Evolutionary conservation across 2,888 invertebrate species (phyloP), one percentile per base, ranked within the genome.

Genomic region (Ectemnius continuus): DNA sequence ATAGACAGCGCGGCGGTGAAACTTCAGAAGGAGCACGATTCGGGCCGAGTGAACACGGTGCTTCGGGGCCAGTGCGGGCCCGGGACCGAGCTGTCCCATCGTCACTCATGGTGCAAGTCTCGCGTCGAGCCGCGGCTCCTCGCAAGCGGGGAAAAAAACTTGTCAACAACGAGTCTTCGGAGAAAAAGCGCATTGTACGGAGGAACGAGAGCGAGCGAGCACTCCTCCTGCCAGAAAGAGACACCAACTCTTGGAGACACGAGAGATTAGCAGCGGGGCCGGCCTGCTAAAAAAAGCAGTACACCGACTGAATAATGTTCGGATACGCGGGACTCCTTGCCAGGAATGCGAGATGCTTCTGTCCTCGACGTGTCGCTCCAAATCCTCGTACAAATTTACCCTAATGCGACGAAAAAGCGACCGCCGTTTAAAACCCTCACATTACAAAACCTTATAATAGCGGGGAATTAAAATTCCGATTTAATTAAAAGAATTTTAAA

Each of bases 1-100:
- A 88, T 87, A 88, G 87, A 86, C 87, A 82, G 80, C 73, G 69
- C 64, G 81, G 82, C 89, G 88, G 89, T 84, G 68, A 86, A 87
- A 87, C 88, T 83, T 89, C 86, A 87, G 83, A 87, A 76, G 73
- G 68, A 47, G 73, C 75, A 16, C 52, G 52, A 52, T 16, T 52
- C 67, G 71, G 66, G 66, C 68, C 67, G 61, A 52, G 52, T 52
- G n/a, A 16, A 52, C n/a, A 65, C 65, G 18, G 57, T 61, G 61
- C 60, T 71, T 48, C 46, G 69, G 56, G 63, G 64, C 60, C 60
- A 56, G 69, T 61, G 65, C 46, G 36, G 67, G 56, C 48, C 62
- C 59, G 52, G 61, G 61, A 26, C 59, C 61, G 58, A 20, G 47
- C 36, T 36, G 52, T 52, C 52, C n/a, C 52, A 52, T 52, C 52